These are phyloP conservation scores for Apis cerana DNA, from an alignment of 1,140 invertebrate genomes.

Conservation along the genomic window DNA sequence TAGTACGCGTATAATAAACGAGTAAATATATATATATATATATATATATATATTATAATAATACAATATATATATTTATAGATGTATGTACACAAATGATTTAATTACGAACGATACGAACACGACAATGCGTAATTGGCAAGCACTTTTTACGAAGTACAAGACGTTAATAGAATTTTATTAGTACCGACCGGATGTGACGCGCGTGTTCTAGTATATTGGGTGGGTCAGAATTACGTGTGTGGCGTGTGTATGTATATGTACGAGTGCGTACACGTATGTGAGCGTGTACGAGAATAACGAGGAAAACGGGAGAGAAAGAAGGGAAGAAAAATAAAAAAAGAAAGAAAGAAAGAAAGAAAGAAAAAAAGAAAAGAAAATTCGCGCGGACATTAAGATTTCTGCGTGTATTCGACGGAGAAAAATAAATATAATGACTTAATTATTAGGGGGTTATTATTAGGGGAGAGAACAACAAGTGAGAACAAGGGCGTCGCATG, in stretches of 20 bases:
- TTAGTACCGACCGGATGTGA: conserved; percentile 38
- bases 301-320: background rate
- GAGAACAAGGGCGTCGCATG: conserved; percentile 51
- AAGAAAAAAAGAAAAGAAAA: background rate
- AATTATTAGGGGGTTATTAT: background rate
- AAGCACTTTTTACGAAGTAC: conserved; percentile 59
- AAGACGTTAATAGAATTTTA: conserved; percentile 47
- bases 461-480: conserved; percentile 24
- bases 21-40: conserved; percentile 26
- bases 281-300: background rate
- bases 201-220: conserved; percentile 4
- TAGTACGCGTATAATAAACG: conserved; percentile 31
- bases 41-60: conserved; percentile 23
- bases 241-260: background rate
- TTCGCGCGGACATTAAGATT: background rate
- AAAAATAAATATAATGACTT: conserved; percentile 13
- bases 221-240: background rate
- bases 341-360: background rate
- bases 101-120: conserved; percentile 2
- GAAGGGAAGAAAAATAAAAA: too few relatives aligned
- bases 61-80: conserved; percentile 40
- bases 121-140: conserved; percentile 29
- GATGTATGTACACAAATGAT: conserved; percentile 12
- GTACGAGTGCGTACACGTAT: background rate
- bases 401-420: background rate